Evolutionary conservation across 2,113 vertebrate species (phyloP).

Genomic region (Sigmodon hispidus): DNA sequence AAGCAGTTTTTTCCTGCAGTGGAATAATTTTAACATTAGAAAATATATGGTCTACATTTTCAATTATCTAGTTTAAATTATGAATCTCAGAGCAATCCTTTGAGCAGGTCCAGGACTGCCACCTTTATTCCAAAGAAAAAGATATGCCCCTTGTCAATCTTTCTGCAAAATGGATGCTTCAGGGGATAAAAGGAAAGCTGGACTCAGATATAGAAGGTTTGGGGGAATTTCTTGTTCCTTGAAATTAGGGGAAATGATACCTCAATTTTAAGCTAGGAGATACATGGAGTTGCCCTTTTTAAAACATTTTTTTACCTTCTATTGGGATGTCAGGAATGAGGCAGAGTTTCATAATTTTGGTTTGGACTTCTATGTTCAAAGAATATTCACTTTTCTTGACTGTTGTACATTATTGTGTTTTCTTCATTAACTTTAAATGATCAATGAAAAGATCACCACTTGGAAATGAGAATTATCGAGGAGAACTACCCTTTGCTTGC

Average conservation of each 20-base stretch:
- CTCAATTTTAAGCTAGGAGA: not conserved
- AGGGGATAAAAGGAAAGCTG: not conserved
- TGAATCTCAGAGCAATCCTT: not conserved
- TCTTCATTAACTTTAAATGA: not conserved
- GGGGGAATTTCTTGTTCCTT: conserved; percentile 23
- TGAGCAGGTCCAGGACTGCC: not conserved
- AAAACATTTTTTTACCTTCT: not conserved
- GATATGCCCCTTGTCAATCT: not conserved
- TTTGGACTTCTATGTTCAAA: conserved; percentile 22
- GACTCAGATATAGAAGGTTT: not conserved
- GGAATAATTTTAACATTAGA: not conserved
- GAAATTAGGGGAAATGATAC: not conserved
- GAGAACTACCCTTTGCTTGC: not conserved
- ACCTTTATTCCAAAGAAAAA: not conserved
- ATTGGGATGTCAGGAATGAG: not conserved
- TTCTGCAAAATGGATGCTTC: not conserved
- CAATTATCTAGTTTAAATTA: not conserved
- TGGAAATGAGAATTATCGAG: not conserved
- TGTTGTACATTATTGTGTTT: conserved; percentile 22
- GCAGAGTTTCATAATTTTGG: not conserved
- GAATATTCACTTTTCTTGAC: not conserved
- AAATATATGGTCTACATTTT: not conserved
- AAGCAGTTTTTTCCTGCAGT: not conserved
- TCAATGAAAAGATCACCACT: not conserved
- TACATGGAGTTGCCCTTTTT: not conserved